Percentiles rank a stretch among this genome's conserved stretches.
These are phyloP conservation scores for Zaprionus gabonicus DNA, from an alignment of 1,140 invertebrate genomes.

Conservation along the genomic window DNA sequence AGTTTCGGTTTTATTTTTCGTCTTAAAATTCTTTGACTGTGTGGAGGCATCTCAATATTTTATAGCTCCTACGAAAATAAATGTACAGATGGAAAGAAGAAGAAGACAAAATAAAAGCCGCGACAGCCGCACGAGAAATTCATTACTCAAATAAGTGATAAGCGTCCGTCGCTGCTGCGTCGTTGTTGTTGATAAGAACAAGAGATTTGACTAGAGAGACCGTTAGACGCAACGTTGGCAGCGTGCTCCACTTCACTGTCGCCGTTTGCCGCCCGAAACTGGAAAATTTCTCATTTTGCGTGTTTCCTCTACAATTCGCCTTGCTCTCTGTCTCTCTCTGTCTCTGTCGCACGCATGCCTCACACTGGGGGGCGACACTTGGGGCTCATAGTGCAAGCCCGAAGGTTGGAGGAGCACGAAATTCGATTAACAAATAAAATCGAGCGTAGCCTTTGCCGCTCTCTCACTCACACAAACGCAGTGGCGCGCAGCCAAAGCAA, in stretches of 20 bases:
- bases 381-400: slow-evolving; percentile 35
- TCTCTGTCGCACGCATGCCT: slow-evolving; percentile 46
- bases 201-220: slow-evolving; percentile 30
- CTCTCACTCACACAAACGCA: slow-evolving; percentile 35
- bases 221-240: slow-evolving; percentile 38
- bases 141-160: slow-evolving; percentile 48
- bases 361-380: slow-evolving; percentile 17
- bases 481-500: neutral
- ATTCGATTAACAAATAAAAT: slow-evolving; percentile 80
- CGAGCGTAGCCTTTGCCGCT: slow-evolving; percentile 47
- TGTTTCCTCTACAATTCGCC: slow-evolving; percentile 42
- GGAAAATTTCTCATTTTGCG: slow-evolving; percentile 56
- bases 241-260: slow-evolving; percentile 67
- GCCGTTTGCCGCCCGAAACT: slow-evolving; percentile 56
- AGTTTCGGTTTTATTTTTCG: slow-evolving; percentile 3
- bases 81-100: slow-evolving; percentile 1
- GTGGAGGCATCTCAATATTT: slow-evolving; percentile 48
- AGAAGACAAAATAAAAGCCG: slow-evolving; percentile 8
- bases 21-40: slow-evolving; percentile 28
- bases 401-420: slow-evolving; percentile 57
- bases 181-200: slow-evolving; percentile 49
- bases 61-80: slow-evolving; percentile 46
- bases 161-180: slow-evolving; percentile 16
- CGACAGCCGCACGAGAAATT: slow-evolving; percentile 41
- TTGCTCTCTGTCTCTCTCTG: slow-evolving; percentile 34